Evolutionary conservation across 2,113 vertebrate species (phyloP).

Genomic region (Pomatostomus ruficeps): DNA sequence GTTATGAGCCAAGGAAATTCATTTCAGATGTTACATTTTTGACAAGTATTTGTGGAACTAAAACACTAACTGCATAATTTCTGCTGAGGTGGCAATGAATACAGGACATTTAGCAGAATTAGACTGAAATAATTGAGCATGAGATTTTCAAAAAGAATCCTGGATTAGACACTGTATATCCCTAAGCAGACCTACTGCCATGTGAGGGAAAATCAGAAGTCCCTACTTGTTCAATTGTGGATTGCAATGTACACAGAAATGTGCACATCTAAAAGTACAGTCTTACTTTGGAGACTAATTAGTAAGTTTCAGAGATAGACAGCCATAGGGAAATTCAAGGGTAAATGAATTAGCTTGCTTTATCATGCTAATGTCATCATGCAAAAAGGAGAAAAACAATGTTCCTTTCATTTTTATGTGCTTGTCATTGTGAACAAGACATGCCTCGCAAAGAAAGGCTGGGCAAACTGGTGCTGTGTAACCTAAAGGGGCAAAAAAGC

Average conservation of each 20-base stretch:
- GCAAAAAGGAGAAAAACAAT: not conserved
- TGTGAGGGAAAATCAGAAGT: not conserved
- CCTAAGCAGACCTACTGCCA: not conserved
- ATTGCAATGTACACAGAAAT: not conserved
- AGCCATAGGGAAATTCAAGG: not conserved
- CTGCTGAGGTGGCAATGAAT: not conserved
- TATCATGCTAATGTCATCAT: not conserved
- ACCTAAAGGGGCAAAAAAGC: not conserved
- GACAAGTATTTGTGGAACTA: not conserved
- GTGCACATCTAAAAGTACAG: not conserved
- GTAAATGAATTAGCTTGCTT: not conserved
- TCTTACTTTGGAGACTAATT: not conserved
- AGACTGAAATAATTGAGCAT: not conserved
- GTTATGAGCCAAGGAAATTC: not conserved
- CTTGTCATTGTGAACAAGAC: not conserved
- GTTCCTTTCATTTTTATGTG: not conserved
- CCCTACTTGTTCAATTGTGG: not conserved
- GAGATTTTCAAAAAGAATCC: not conserved
- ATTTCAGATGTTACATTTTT: not conserved
- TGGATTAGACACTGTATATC: not conserved
- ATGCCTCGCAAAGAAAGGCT: not conserved
- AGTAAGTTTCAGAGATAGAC: not conserved
- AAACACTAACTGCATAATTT: not conserved
- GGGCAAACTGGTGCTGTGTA: not conserved
- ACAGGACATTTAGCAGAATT: not conserved